Evolutionary conservation across 2,113 vertebrate species (phyloP).

Genomic region (Struthidea cinerea): DNA sequence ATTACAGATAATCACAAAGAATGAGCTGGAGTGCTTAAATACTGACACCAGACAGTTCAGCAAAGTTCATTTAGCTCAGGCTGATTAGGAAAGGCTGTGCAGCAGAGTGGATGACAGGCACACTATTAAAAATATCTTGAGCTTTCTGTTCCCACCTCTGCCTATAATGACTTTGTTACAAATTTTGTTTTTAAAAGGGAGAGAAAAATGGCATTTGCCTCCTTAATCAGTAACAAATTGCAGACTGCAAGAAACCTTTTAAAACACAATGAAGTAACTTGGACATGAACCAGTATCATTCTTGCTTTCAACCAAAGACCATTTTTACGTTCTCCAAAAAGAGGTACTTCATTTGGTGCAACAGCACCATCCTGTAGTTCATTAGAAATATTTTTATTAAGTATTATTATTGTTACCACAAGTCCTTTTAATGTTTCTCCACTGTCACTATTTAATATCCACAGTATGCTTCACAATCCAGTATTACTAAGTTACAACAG

Average conservation of each 20-base stretch:
- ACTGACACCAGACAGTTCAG: not conserved
- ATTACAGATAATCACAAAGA: not conserved
- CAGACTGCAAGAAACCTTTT: not conserved
- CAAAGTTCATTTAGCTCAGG: not conserved
- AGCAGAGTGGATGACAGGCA: not conserved
- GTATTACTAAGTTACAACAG: not conserved
- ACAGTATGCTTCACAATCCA: not conserved
- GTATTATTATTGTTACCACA: not conserved
- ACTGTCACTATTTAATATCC: not conserved
- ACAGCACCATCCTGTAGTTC: not conserved
- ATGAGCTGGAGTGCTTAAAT: not conserved
- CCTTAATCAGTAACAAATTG: not conserved
- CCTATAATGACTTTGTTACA: not conserved
- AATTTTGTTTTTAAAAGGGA: not conserved
- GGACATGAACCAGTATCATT: not conserved
- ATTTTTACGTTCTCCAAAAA: not conserved
- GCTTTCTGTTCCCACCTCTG: not conserved
- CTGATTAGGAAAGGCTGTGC: not conserved
- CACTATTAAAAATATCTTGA: not conserved
- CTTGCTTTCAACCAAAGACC: not conserved
- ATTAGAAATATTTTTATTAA: not conserved
- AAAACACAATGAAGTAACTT: not conserved
- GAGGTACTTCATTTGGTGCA: not conserved
- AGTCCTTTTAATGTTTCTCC: not conserved
- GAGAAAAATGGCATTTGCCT: not conserved